These are phyloP conservation scores for Macrophya annulata DNA, from an alignment of 2,888 invertebrate genomes.

Conservation along the genomic window DNA sequence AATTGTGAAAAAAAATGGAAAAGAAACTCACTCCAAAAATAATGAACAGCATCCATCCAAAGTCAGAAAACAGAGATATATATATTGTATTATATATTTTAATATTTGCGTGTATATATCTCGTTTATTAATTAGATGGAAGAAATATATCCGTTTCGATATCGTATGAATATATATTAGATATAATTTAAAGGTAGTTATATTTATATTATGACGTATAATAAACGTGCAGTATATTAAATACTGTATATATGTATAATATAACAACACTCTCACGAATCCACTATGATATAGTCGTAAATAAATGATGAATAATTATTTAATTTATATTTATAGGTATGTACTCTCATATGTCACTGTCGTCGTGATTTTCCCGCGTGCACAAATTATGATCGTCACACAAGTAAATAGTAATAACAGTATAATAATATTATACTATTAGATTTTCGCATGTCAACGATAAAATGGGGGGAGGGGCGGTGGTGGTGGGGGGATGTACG, in stretches of 20 bases:
- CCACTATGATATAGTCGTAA: not conserved
- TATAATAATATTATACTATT: not conserved
- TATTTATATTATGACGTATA: not conserved
- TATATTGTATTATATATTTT: not conserved
- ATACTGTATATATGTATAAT: not conserved
- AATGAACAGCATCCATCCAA: conserved; percentile 80
- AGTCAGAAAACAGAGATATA: conserved; percentile 61
- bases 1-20: not conserved
- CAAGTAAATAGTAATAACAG: not conserved
- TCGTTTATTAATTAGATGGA: not conserved
- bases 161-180: not conserved
- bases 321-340: not conserved
- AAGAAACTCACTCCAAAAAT: conserved; percentile 78
- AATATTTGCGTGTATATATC: not conserved
- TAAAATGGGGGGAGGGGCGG: not conserved
- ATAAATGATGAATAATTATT: not conserved
- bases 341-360: not conserved
- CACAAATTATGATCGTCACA: conserved; percentile 3
- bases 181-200: not conserved
- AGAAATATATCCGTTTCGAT: not conserved
- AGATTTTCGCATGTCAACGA: conserved; percentile 23
- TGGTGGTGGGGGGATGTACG: not conserved
- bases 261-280: not conserved
- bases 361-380: conserved; percentile 11
- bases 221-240: not conserved